Evolutionary conservation across 2,797 vertebrate genomes (phyloP).

Genomic region (Buphagus erythrorhynchus): DNA sequence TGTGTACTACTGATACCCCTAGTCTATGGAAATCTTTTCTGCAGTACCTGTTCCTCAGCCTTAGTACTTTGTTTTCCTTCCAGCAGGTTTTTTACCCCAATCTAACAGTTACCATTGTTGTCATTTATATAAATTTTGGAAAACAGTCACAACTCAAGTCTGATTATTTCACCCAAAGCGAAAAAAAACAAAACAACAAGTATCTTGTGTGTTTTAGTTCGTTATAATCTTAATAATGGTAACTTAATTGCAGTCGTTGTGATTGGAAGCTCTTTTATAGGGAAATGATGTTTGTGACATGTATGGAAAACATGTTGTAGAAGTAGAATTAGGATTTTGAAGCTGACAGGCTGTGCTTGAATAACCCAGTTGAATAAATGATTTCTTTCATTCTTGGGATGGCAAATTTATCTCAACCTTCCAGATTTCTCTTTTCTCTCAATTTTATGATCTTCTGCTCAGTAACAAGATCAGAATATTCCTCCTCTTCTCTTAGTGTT

Average conservation of each 20-base stretch:
- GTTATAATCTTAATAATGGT: not conserved
- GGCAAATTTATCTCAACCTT: not conserved
- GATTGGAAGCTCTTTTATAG: not conserved
- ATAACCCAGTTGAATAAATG: not conserved
- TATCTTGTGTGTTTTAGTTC: not conserved
- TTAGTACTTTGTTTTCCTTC: not conserved
- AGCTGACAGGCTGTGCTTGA: not conserved
- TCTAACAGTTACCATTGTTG: not conserved
- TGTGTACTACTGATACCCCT: not conserved
- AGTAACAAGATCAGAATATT: not conserved
- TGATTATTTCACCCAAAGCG: not conserved
- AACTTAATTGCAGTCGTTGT: not conserved
- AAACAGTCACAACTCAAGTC: not conserved
- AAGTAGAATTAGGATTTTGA: not conserved
- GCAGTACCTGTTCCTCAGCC: not conserved
- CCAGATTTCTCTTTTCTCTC: not conserved
- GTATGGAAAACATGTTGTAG: not conserved
- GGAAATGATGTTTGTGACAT: not conserved
- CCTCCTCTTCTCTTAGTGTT: not conserved
- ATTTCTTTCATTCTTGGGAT: not conserved
- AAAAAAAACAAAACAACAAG: not conserved
- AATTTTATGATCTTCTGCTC: not conserved
- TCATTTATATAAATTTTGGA: not conserved
- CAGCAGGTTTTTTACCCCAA: not conserved
- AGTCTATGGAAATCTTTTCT: not conserved